Base-by-base conservation (phyloP, 2,113 vertebrate genomes). In the Pseudorasbora parva region DNA sequence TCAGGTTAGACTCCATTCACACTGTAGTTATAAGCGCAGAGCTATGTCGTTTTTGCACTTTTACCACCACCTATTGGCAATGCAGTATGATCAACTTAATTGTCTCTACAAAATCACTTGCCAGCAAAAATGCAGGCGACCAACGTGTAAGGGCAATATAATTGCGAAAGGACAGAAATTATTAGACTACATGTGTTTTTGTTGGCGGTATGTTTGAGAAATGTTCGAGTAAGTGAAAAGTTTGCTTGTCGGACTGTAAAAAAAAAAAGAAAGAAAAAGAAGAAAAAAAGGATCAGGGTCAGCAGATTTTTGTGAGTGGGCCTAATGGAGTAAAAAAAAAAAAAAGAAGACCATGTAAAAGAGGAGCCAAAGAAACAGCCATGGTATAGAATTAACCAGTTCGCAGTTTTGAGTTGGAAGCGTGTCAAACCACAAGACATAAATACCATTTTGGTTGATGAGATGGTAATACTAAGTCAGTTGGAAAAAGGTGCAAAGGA, bases 11-110 rank as follows among this genome's bases (percentile, higher is more conserved):
- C 66, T n/a, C 37, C 33, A 41, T 15, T 21, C 66, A 68, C 30
- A 62, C n/a, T n/a, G 3, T 11, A 45, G 37, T 45, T 71, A n/a
- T 45, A 64, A 7, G 68, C 21, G 41, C 21, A 45, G 21, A 23
- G 19, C 11, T 43, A 19, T 5, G 37, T 45, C 5, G 37, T 72
- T 72, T 72, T 72, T 47, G 41, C 23, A 45, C n/a, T 2, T 8
- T 72, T 72, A 45, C n/a, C 41, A 25, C 68, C 68, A 72, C n/a
- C 68, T 47, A 72, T 14, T 15, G 68, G 68, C 41, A 45, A n/a
- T n/a, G n/a, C n/a, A n/a, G n/a, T n/a, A n/a, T n/a, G n/a, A n/a
- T n/a, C n/a, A 2, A 23, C 21, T 21, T n/a, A n/a, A n/a, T n/a
- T 68, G 30, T 64, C 60, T 30, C 30, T 21, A 21, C 21, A 54